phyloP scores from a whole-genome alignment of 2,888 invertebrate species.

The Volucella inanis region DNA sequence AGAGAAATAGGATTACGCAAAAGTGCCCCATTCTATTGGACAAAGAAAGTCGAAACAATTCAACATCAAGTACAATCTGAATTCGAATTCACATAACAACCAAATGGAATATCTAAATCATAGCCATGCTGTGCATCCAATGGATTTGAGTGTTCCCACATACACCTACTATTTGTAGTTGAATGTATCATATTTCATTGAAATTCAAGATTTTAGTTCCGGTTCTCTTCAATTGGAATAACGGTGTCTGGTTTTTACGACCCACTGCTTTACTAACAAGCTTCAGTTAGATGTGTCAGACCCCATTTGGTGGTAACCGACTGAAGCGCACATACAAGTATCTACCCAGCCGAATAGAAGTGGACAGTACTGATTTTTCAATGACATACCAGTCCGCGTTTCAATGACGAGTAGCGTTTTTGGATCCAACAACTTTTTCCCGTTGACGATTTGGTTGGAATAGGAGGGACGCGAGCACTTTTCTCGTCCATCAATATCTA shows the following conservation, averaged over 20 bases:
- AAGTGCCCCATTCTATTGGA: constrained; percentile 10
- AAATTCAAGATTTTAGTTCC: constrained; percentile 46
- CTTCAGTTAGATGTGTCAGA: constrained; percentile 20
- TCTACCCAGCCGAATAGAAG: background rate
- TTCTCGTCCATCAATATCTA: no score
- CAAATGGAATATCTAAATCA: constrained; percentile 22
- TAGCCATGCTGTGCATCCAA: background rate
- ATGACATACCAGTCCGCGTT: constrained; percentile 51
- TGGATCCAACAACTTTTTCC: constrained; percentile 31
- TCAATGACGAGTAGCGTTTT: constrained; percentile 61
- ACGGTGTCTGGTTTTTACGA: constrained; percentile 41
- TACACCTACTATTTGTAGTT: background rate
- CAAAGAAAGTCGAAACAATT: constrained; percentile 45
- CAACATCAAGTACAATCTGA: constrained; percentile 12
- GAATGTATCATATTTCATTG: constrained; percentile 29
- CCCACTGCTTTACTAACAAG: constrained; percentile 25
- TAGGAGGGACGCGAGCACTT: no score
- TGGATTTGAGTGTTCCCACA: constrained; percentile 9
- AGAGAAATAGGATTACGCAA: background rate
- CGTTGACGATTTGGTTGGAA: background rate
- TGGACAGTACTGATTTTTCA: constrained; percentile 48
- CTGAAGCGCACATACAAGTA: background rate
- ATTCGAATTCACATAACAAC: constrained; percentile 24
- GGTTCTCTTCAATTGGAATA: background rate
- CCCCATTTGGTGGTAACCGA: background rate